phyloP scores from a whole-genome alignment of 2,888 invertebrate genomes.

The Drosophila multiciliata region DNA sequence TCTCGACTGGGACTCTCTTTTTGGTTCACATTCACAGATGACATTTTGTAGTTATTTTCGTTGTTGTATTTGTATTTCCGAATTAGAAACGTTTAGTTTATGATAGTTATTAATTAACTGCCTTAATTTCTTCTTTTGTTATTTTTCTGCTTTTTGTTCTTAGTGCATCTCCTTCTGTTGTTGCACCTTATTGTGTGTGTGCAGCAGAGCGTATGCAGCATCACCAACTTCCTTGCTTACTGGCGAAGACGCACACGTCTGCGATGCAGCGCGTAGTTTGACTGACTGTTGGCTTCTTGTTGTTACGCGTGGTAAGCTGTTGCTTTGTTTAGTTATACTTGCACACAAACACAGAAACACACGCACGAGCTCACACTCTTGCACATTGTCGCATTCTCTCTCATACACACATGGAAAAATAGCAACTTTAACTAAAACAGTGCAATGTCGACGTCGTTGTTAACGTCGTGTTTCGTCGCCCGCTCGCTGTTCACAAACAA shows the following conservation, averaged over 20 bases:
- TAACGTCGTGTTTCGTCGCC: slow-evolving; percentile 21
- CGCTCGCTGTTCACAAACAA: slow-evolving; percentile 48
- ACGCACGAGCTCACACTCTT: neutral
- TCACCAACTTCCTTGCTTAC: slow-evolving; percentile 30
- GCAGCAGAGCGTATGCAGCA: slow-evolving; percentile 9
- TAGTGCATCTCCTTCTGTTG: slow-evolving; percentile 27
- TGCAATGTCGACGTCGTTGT: slow-evolving; percentile 21
- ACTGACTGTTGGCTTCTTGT: slow-evolving; percentile 62
- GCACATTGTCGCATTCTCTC: slow-evolving; percentile 1
- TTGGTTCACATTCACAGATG: slow-evolving; percentile 69
- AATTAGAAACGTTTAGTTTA: neutral
- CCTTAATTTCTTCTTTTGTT: slow-evolving; percentile 4
- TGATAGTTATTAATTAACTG: neutral
- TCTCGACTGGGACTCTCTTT: slow-evolving; percentile 85
- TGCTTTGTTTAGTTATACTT: slow-evolving; percentile 63
- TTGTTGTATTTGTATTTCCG: neutral
- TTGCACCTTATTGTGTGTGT: slow-evolving; percentile 17
- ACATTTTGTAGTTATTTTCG: slow-evolving; percentile 48
- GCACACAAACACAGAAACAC: slow-evolving; percentile 31
- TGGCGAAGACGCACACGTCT: slow-evolving; percentile 47
- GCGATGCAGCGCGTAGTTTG: slow-evolving; percentile 58
- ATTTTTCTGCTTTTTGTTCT: slow-evolving; percentile 15
- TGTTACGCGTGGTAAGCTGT: slow-evolving; percentile 63
- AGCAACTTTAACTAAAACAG: slow-evolving; percentile 53
- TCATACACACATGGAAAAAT: slow-evolving; percentile 8